Evolutionary conservation across 2,797 vertebrate species (phyloP), one percentile per base, ranked within the genome.

Genomic region (Pelodytes ibericus): DNA sequence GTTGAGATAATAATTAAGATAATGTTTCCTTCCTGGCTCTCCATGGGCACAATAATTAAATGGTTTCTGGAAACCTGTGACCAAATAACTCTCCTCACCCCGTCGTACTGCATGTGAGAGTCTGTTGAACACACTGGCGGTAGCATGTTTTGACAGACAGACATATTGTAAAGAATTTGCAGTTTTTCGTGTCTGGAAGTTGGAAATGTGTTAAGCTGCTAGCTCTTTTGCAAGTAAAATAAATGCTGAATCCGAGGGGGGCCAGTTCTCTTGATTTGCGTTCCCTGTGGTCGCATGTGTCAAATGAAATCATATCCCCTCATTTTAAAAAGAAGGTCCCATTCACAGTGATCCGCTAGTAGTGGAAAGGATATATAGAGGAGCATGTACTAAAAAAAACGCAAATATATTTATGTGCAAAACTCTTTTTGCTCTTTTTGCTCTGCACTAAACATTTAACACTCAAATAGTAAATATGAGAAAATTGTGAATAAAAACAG

Each of bases 181-280:
- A 33, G 11, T 24, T 36, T 73, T 73, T 73, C 33, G 57, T 41
- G 71, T 73, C 60, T 73, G 71, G 71, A 73, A 56, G 22, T 27
- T 18, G 71, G 71, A 56, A 72, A 73, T 20, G 71, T 73, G 71
- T 73, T 73, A 73, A 73, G 47, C 71, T 65, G 71, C 22, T 39
- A 73, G 71, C 61, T 64, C 57, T 75, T 36, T 69, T 53, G 65
- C 41, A 69, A 60, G 29, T 24, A 15, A 66, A 25, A 51, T 69
- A 44, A 69, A 75, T 25, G 10, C 5, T 69, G 56, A 29, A 24
- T 8, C 7, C 41, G 27, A 39, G 15, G 36, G 49, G 22, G n/a
- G 22, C 18, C 2, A 13, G n/a, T 53, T 53, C 49, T 6, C 4
- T 8, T 53, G n/a, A n/a, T 22, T 24, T 20, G n/a, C 49, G 24